A percentile compares a stretch with the other conserved stretches of the same genome.
These are phyloP conservation scores for Porphyrio hochstetteri DNA, from an alignment of 2,113 vertebrate species.

Conservation along the genomic window DNA sequence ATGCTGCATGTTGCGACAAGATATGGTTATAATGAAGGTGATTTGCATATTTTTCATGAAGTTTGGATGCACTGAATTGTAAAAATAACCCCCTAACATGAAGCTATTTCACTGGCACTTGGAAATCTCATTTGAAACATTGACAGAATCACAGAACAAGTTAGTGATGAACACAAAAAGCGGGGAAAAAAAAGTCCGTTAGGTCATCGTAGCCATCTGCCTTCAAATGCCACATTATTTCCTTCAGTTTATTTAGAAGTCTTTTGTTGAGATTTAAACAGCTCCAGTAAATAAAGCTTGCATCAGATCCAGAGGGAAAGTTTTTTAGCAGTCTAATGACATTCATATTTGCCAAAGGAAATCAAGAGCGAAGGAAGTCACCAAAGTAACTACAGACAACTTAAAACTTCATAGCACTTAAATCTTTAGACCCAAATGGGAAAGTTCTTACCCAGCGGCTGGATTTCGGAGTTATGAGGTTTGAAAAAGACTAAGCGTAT, in stretches of 20 bases:
- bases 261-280: neutral
- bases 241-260: neutral
- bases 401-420: neutral
- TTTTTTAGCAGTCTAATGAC: neutral
- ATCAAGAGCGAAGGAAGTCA: neutral
- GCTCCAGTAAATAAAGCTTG: neutral
- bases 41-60: conserved; percentile 70
- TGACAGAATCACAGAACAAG: conserved; percentile 30
- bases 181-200: neutral
- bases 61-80: conserved; percentile 57
- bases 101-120: conserved; percentile 41
- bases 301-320: neutral
- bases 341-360: conserved; percentile 22
- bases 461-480: neutral
- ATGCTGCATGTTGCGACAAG: conserved; percentile 61
- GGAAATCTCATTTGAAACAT: conserved; percentile 13
- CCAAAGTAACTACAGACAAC: neutral
- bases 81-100: conserved; percentile 50
- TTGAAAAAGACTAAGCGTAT: neutral
- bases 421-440: neutral
- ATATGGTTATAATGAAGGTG: conserved; percentile 62
- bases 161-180: neutral
- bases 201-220: conserved; percentile 35
- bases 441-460: neutral
- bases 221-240: conserved; percentile 20